Percentiles rank a stretch among this genome's conserved stretches.
These are phyloP conservation scores for Corythornis cristatus DNA, from an alignment of 2,113 vertebrate genomes.

Conservation along the genomic window DNA sequence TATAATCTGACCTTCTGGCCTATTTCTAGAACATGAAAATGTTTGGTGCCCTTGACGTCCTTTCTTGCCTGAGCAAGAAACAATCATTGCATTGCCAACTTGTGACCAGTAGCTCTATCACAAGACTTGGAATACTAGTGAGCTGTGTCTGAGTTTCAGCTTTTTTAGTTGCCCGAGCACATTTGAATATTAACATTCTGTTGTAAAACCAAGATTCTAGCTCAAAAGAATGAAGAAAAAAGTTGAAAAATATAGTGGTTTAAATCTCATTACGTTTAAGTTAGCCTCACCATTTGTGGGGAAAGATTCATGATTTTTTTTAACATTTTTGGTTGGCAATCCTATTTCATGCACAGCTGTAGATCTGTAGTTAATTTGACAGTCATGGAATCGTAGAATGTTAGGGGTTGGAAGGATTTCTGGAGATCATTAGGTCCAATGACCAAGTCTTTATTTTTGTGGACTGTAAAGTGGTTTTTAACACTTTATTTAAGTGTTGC, in stretches of 20 bases:
- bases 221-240: background rate
- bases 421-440: too few relatives aligned
- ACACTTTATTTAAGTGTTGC: background rate
- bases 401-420: too few relatives aligned
- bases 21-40: background rate
- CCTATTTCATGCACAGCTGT: background rate
- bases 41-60: background rate
- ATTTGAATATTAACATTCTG: background rate
- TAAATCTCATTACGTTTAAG: background rate
- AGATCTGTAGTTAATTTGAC: background rate
- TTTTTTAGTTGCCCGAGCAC: background rate
- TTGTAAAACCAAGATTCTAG: background rate
- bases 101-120: background rate
- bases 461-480: background rate
- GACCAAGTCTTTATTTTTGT: background rate
- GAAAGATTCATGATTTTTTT: background rate
- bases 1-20: background rate
- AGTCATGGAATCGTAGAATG: too few relatives aligned
- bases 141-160: background rate
- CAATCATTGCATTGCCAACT: background rate
- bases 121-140: background rate
- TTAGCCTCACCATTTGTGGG: background rate
- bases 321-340: background rate
- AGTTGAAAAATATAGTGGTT: background rate
- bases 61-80: background rate